Evolutionary conservation across 1,140 invertebrate species (phyloP).

Genomic region (Drosophila tani): DNA sequence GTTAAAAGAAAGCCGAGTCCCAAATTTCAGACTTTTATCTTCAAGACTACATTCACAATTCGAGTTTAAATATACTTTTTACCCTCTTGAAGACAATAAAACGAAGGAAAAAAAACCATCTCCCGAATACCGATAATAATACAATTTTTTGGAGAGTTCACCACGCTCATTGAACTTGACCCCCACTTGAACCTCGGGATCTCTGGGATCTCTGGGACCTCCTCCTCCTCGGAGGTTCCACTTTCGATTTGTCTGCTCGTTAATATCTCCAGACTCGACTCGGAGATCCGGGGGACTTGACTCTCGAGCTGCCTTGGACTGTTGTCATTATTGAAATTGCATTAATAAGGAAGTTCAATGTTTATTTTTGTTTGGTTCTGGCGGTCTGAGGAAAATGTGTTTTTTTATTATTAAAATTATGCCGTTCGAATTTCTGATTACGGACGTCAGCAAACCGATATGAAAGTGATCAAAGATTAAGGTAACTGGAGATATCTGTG

Average conservation of each 20-base stretch:
- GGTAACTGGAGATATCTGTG: constrained; percentile 5
- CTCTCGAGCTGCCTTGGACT: constrained; percentile 32
- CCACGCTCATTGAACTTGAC: constrained; percentile 36
- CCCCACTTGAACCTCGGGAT: constrained; percentile 31
- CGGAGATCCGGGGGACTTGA: constrained; percentile 24
- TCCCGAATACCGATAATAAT: constrained; percentile 33
- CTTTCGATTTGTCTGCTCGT: constrained; percentile 69
- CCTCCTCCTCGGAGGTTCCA: constrained; percentile 30
- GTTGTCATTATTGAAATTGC: constrained; percentile 75
- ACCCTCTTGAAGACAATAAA: background rate
- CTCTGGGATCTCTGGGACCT: constrained; percentile 5
- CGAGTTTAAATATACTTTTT: background rate
- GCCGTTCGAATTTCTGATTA: constrained; percentile 33
- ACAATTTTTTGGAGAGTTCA: constrained; percentile 36
- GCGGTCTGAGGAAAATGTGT: constrained; percentile 20
- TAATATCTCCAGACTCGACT: constrained; percentile 47
- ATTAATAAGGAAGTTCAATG: constrained; percentile 81
- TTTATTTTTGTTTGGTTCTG: constrained; percentile 73
- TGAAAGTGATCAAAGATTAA: constrained; percentile 29
- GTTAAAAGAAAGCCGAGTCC: background rate
- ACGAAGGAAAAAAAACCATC: constrained; percentile 5
- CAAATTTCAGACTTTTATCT: background rate
- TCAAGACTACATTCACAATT: background rate
- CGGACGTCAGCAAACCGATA: constrained; percentile 37
- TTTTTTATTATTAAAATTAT: constrained; percentile 22